Evolutionary conservation across 2,797 vertebrate species (phyloP).

Genomic region (Babyrousa celebensis): DNA sequence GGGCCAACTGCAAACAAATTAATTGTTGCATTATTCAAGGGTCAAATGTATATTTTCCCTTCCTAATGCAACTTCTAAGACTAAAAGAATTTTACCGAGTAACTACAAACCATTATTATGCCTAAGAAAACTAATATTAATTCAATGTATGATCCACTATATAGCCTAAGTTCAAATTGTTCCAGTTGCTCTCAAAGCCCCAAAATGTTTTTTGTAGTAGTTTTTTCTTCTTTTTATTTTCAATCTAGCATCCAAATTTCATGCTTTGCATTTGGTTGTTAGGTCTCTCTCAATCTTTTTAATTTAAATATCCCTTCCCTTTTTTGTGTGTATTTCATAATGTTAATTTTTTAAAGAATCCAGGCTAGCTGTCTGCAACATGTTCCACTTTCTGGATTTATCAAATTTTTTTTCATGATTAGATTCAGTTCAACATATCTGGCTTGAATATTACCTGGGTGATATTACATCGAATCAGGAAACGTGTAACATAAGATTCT

Average conservation of each 20-base stretch:
- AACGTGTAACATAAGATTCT: neutral
- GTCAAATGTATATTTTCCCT: neutral
- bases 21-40: neutral
- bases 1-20: neutral
- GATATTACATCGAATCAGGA: neutral
- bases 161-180: neutral
- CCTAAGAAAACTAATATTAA: slow-evolving; percentile 28
- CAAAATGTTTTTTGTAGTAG: neutral
- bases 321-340: neutral
- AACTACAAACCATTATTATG: neutral
- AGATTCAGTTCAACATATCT: slow-evolving; percentile 45
- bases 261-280: neutral
- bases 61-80: neutral
- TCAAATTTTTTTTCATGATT: slow-evolving; percentile 22
- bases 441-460: neutral
- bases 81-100: slow-evolving; percentile 15
- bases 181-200: neutral
- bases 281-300: slow-evolving; percentile 5
- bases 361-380: slow-evolving; percentile 38
- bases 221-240: slow-evolving; percentile 1
- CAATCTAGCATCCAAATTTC: slow-evolving; percentile 5
- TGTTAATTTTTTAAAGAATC: slow-evolving; percentile 52
- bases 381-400: slow-evolving; percentile 36
- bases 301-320: slow-evolving; percentile 48
- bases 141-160: neutral